phyloP scores from a whole-genome alignment of 37 sponge, comb jelly and placozoan genomes.

The Hexactinellida sp. region DNA sequence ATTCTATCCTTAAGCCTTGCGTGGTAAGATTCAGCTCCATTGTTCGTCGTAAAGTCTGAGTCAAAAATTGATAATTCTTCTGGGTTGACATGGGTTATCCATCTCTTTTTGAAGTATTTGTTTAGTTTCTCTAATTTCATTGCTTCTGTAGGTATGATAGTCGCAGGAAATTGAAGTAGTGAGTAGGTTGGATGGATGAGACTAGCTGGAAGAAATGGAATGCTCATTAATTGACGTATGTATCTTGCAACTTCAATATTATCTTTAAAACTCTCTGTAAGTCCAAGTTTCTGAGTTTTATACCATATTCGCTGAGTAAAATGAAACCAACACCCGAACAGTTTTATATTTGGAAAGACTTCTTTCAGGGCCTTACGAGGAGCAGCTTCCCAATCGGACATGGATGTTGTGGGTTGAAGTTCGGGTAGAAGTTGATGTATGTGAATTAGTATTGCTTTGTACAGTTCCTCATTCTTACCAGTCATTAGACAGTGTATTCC shows the following conservation, averaged over 20 bases:
- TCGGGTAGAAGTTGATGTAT: not conserved
- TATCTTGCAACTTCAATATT: not conserved
- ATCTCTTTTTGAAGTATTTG: constrained; percentile 5
- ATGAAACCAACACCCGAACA: not conserved
- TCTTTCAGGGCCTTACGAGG: not conserved
- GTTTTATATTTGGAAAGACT: not conserved
- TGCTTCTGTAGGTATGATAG: not conserved
- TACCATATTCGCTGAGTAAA: not conserved
- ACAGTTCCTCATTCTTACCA: not conserved
- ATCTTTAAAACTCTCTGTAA: not conserved
- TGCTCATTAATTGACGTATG: not conserved
- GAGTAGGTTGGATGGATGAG: not conserved
- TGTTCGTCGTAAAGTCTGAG: not conserved
- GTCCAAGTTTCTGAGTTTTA: not conserved
- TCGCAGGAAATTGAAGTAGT: not conserved
- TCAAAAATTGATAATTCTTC: constrained; percentile 14
- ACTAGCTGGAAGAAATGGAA: not conserved
- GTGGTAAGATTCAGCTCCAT: constrained; percentile 13
- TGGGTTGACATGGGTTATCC: not conserved
- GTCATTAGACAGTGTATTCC: constrained; percentile 11
- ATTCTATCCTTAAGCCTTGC: not conserved
- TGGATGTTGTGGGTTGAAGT: not conserved
- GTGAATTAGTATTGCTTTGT: not conserved
- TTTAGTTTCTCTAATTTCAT: not conserved
- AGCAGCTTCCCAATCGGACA: constrained; percentile 9